phyloP scores from a whole-genome alignment of 2,797 vertebrate species.

The Pangasius mekongensis region DNA sequence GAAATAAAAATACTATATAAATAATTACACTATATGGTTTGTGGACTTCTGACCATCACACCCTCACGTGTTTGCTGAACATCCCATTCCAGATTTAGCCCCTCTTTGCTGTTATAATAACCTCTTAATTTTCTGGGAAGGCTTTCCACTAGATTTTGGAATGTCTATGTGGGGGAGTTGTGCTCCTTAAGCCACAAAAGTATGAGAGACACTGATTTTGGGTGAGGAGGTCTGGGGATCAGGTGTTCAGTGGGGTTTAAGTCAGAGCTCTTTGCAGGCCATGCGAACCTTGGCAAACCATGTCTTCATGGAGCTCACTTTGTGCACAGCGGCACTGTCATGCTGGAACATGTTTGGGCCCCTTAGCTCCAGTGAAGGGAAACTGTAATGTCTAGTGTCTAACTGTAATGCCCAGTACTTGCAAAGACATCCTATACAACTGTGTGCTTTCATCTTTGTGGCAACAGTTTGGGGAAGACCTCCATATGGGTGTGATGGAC shows the following conservation, averaged over 20 bases:
- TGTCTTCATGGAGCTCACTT: not conserved
- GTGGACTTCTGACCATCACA: not conserved
- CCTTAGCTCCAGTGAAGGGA: no score
- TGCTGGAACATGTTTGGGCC: not conserved
- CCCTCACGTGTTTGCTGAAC: not conserved
- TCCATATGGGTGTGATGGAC: no score
- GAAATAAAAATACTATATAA: not conserved
- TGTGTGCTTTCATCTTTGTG: not conserved
- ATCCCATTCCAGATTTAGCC: not conserved
- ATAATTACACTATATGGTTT: not conserved
- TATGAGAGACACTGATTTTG: not conserved
- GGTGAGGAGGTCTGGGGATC: not conserved
- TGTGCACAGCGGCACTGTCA: not conserved
- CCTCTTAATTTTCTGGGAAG: not conserved
- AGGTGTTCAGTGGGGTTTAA: not conserved
- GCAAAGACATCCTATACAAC: not conserved
- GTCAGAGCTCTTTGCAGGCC: not conserved
- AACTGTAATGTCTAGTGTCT: not conserved
- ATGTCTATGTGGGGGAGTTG: not conserved
- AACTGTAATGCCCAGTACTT: not conserved
- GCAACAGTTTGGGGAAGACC: not conserved
- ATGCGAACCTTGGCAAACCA: not conserved
- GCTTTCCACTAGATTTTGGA: not conserved
- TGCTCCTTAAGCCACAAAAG: not conserved
- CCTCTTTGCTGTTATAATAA: not conserved